Conservation (phyloP, 2,113 vertebrate genomes). For the Sciurus niger region DNA sequence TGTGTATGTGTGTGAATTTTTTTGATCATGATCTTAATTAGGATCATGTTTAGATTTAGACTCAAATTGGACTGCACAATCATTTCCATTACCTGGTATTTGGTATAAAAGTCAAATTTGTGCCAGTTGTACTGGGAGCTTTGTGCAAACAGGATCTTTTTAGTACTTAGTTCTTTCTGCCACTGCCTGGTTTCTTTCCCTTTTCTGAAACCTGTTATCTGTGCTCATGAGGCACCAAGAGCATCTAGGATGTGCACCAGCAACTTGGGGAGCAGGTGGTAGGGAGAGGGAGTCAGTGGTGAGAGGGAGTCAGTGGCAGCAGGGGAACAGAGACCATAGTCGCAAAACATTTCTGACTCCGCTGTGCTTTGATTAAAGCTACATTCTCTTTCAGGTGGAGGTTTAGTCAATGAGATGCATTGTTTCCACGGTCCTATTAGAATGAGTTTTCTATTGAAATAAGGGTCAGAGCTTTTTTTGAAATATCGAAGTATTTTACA, state of each 20-base stretch:
- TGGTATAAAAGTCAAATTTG: neutral
- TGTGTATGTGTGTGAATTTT: slow-evolving; percentile 18
- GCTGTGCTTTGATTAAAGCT: slow-evolving; percentile 26
- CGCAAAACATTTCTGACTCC: neutral
- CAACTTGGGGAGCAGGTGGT: neutral
- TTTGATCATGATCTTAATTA: slow-evolving; percentile 60
- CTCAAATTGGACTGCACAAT: slow-evolving; percentile 47
- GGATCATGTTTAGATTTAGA: slow-evolving; percentile 58
- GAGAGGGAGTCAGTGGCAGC: neutral
- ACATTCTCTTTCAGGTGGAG: neutral
- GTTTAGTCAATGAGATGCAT: slow-evolving; percentile 5
- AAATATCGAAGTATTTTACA: slow-evolving; percentile 71
- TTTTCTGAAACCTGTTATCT: neutral
- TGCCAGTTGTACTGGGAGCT: neutral
- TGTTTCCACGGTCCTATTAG: slow-evolving; percentile 16
- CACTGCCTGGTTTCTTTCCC: neutral
- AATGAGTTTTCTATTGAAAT: slow-evolving; percentile 54
- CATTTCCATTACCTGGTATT: slow-evolving; percentile 48
- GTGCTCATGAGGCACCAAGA: neutral
- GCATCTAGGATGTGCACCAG: neutral
- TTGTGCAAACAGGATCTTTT: neutral
- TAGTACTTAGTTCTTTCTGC: slow-evolving; percentile 14
- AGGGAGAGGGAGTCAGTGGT: too few species aligned
- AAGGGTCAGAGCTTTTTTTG: slow-evolving; percentile 54
- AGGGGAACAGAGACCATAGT: slow-evolving; percentile 8